A percentile compares a stretch with the other conserved stretches of the same genome.
These are phyloP conservation scores for Scleropages formosus DNA, from an alignment of 2,797 vertebrate species.

Conservation along the genomic window DNA sequence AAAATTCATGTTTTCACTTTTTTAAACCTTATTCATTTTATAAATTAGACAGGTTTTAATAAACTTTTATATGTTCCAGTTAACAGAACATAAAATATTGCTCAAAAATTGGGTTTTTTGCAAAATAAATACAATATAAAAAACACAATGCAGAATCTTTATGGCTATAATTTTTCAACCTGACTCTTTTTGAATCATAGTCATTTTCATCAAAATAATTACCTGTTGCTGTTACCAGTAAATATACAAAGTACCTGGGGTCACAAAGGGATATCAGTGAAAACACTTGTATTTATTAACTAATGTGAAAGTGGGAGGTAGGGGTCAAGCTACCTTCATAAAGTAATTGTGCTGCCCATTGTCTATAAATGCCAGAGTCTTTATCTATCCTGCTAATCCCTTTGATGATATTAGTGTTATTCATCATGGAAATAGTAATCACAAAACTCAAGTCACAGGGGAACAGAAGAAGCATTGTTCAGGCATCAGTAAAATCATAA, in stretches of 20 bases:
- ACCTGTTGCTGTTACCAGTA: neutral
- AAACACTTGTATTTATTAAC: neutral
- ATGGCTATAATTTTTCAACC: neutral
- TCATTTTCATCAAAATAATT: neutral
- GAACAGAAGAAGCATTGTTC: neutral
- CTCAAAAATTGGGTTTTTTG: too few relatives aligned
- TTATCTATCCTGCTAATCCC: neutral
- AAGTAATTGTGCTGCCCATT: neutral
- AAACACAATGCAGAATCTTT: too few relatives aligned
- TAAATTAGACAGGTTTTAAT: too few relatives aligned
- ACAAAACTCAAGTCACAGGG: neutral
- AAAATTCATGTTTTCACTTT: too few relatives aligned
- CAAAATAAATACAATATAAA: too few relatives aligned
- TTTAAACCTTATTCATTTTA: too few relatives aligned
- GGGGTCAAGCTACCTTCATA: neutral
- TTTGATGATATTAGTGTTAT: neutral
- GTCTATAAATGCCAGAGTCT: neutral
- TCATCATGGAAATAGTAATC: neutral
- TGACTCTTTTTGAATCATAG: too few relatives aligned
- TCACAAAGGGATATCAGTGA: neutral
- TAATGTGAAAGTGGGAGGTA: neutral
- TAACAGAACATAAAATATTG: too few relatives aligned
- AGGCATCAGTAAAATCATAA: neutral
- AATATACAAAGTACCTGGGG: neutral
- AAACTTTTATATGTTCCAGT: too few relatives aligned